Conservation (phyloP, 2,888 invertebrate species). For the Lasioglossum morio region DNA sequence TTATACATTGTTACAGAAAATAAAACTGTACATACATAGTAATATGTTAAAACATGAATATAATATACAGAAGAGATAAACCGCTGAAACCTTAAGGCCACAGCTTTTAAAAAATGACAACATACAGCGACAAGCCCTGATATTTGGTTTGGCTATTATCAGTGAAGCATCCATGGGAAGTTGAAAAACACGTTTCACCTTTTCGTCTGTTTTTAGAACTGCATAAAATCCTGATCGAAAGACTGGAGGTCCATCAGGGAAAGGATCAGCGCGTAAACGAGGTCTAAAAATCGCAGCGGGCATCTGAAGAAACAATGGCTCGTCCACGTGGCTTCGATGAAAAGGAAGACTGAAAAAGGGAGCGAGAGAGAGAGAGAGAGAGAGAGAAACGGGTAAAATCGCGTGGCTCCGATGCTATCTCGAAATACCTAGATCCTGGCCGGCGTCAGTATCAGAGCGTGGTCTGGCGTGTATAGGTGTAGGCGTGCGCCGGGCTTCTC, state of each 20-base stretch:
- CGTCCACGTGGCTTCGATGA: constrained; percentile 9
- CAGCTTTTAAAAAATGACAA: no score
- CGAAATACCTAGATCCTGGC: constrained; percentile 68
- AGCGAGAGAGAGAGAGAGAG: constrained; percentile 16
- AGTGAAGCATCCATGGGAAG: no score
- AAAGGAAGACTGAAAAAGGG: background rate
- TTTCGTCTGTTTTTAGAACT: background rate
- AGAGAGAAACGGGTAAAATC: constrained; percentile 44
- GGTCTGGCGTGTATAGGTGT: constrained; percentile 52
- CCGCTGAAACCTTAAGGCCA: no score
- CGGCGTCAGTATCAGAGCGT: constrained; percentile 41
- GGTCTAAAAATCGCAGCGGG: constrained; percentile 3
- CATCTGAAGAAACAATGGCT: background rate
- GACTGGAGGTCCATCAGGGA: background rate
- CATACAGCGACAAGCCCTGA: no score
- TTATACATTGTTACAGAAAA: no score
- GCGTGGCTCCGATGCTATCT: constrained; percentile 56
- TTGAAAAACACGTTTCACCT: background rate
- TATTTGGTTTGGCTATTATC: no score
- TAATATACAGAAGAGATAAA: no score
- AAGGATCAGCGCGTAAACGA: background rate
- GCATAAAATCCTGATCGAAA: background rate
- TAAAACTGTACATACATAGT: no score
- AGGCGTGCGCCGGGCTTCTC: constrained; percentile 61
- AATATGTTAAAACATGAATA: no score